Evolutionary conservation across 2,888 invertebrate species (phyloP).

Genomic region (Heteromyza rotundicornis): DNA sequence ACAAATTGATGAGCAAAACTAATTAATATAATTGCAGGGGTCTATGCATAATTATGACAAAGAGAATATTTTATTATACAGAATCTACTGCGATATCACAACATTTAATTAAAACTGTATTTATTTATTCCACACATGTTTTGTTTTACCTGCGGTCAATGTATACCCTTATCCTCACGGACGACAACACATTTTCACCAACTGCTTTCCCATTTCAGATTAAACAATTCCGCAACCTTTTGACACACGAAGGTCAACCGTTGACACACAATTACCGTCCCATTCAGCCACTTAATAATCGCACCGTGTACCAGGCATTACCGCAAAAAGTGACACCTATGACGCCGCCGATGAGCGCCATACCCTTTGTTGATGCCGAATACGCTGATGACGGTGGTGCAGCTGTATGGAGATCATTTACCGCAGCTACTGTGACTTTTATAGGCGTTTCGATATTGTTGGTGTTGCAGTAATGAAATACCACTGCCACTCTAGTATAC

Average conservation of each 20-base stretch:
- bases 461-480: background rate
- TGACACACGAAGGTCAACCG: slow-evolving; percentile 68
- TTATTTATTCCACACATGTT: no score
- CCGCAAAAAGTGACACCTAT: background rate
- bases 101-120: no score
- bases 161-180: no score
- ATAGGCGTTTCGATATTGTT: background rate
- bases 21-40: no score
- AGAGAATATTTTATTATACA: no score
- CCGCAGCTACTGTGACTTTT: background rate
- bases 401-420: no score
- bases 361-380: slow-evolving; percentile 40
- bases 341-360: slow-evolving; percentile 14
- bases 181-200: no score
- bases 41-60: no score
- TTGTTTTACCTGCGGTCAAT: no score
- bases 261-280: slow-evolving; percentile 84
- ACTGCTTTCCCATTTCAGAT: slow-evolving; percentile 74
- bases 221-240: slow-evolving; percentile 73
- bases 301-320: slow-evolving; percentile 64
- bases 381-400: slow-evolving; percentile 24
- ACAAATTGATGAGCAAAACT: no score
- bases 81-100: no score
- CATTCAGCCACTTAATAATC: slow-evolving; percentile 77
- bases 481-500: no score